Evolutionary conservation across 2,113 vertebrate species (phyloP).

Genomic region (Tapirus terrestris): DNA sequence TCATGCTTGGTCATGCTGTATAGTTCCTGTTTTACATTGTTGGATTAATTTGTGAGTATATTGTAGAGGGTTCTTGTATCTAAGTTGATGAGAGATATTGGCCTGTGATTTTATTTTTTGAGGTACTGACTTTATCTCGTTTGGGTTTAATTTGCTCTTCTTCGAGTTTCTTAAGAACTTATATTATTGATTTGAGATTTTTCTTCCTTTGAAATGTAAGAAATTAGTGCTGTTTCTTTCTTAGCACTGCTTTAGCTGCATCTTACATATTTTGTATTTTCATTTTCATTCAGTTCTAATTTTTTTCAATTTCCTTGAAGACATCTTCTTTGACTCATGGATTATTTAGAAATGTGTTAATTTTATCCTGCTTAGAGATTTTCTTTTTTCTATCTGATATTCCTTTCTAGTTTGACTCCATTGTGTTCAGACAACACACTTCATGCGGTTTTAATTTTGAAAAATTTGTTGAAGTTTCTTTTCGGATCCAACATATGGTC

Average conservation of each 20-base stretch:
- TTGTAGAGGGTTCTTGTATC: not conserved
- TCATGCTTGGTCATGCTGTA: not conserved
- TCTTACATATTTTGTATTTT: not conserved
- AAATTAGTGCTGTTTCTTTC: not conserved
- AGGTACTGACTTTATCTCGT: not conserved
- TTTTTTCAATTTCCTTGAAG: not conserved
- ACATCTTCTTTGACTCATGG: not conserved
- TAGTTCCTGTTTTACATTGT: not conserved
- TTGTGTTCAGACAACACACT: not conserved
- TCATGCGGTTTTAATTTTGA: not conserved
- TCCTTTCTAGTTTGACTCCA: not conserved
- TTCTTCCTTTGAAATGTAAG: not conserved
- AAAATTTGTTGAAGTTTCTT: not conserved
- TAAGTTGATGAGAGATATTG: not conserved
- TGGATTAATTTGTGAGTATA: not conserved
- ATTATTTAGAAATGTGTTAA: not conserved
- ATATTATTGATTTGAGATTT: not conserved
- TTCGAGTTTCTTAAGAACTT: not conserved
- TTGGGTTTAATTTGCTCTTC: not conserved
- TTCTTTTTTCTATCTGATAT: not conserved
- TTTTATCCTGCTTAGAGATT: not conserved
- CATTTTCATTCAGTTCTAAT: not conserved
- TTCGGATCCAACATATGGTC: not conserved
- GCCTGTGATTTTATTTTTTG: not conserved
- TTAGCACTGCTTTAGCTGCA: not conserved